Base-by-base conservation (phyloP, 2,797 vertebrate species). In the Enoplosus armatus region DNA sequence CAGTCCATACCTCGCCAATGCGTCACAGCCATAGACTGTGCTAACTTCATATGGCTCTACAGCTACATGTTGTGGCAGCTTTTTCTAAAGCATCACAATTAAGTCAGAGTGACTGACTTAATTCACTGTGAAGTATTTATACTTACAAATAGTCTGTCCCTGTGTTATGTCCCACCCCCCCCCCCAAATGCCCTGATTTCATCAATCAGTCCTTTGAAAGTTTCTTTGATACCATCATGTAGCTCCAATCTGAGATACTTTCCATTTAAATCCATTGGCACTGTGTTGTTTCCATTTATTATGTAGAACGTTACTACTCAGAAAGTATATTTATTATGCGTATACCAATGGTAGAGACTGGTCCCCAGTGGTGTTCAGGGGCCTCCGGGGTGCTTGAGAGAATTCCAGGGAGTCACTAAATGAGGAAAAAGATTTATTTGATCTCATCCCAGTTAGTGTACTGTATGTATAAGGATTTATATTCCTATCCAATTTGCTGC, bases 191-290 rank as follows among this genome's bases (percentile, higher is more conserved):
- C 35, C 33, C 51, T 43, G 58, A 75, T 68, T 78, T 63, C 24
- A 67, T 66, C 59, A 79, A 16, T 65, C 24, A 67, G 59, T 65
- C 43, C 43, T 50, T 71, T 70, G 67, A 67, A 22, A 27, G 41
- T 26, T 18, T 60, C 29, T 75, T 63, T 72, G 33, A 69, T 62
- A 5, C 39, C 33, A 24, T 66, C 37, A 63, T 41, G 24, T 58
- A 48, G 54, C 41, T 43, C 33, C 37, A 63, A 14, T 31, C 51
- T 63, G 24, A 69, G 24, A 43, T 37, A 22, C 22, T 48, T 66
- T 72, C 27, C 78, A 24, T 83, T 81, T 61, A 73, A 77, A 69
- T 68, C 31, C 33, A 39, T 16, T 54, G 72, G n/a, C 8, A 45
- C 14, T 61, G 55, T 22, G 22, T 65, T 64, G 14, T 69, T 35